Evolutionary conservation across 2,113 vertebrate genomes (phyloP).

Genomic region (Lagopus leucura): DNA sequence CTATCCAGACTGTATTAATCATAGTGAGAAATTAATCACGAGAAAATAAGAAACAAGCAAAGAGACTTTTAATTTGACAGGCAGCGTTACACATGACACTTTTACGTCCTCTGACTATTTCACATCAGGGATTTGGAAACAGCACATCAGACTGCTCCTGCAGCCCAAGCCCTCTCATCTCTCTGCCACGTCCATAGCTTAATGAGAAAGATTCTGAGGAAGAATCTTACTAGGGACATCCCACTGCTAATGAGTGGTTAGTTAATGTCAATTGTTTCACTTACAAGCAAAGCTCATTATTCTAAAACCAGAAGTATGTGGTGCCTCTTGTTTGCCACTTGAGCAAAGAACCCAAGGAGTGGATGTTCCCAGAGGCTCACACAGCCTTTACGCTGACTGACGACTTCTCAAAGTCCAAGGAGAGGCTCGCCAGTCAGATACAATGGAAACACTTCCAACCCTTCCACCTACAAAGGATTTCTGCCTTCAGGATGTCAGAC

Average conservation of each 20-base stretch:
- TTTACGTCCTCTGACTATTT: background rate
- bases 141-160: background rate
- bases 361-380: background rate
- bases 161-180: background rate
- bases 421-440: background rate
- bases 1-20: background rate
- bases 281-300: background rate
- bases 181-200: background rate
- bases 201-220: background rate
- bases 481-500: background rate
- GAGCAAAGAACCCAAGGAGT: background rate
- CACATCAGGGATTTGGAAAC: background rate
- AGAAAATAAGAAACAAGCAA: background rate
- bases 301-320: background rate
- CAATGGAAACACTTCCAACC: background rate
- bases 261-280: background rate
- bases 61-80: slow-evolving; percentile 10
- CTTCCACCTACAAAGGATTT: background rate
- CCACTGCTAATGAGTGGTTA: background rate
- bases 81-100: background rate
- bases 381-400: background rate
- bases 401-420: background rate
- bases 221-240: background rate
- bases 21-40: background rate
- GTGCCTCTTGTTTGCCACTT: background rate